phyloP scores from a whole-genome alignment of 1,140 invertebrate genomes.

The Anagrus nilaparvatae region DNA sequence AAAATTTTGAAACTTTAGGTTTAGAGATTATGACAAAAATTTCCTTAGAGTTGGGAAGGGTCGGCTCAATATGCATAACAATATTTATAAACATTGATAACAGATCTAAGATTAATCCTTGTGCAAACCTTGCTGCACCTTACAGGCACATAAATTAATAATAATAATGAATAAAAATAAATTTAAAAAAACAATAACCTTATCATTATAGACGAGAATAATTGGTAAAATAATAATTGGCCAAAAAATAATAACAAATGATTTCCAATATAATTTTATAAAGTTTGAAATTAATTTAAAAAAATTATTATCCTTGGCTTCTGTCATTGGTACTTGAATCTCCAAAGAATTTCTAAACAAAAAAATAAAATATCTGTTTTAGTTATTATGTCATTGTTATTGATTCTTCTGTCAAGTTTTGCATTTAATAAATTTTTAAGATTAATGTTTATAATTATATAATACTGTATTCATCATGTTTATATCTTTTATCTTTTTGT shows the following conservation, averaged over 20 bases:
- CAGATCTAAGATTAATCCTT: too few relatives aligned
- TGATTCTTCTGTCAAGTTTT: background rate
- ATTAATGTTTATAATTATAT: background rate
- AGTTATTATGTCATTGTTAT: background rate
- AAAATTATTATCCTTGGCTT: conserved; percentile 13
- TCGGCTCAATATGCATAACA: too few relatives aligned
- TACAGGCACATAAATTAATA: too few relatives aligned
- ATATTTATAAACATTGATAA: too few relatives aligned
- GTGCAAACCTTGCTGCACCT: too few relatives aligned
- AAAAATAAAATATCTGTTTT: background rate
- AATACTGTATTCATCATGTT: too few relatives aligned
- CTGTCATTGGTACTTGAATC: background rate
- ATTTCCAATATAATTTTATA: conserved; percentile 49
- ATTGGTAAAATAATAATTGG: conserved; percentile 52
- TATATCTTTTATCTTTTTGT: too few relatives aligned
- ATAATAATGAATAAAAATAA: too few relatives aligned
- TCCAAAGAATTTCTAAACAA: background rate
- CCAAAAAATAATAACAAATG: conserved; percentile 49
- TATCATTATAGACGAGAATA: conserved; percentile 42
- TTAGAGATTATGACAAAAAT: too few relatives aligned
- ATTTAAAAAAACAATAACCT: too few relatives aligned
- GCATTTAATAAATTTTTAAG: background rate
- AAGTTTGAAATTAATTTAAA: conserved; percentile 25
- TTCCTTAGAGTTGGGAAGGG: too few relatives aligned
- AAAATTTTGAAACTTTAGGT: too few relatives aligned